Evolutionary conservation across 2,797 vertebrate species (phyloP).

Genomic region (Denticeps clupeoides): DNA sequence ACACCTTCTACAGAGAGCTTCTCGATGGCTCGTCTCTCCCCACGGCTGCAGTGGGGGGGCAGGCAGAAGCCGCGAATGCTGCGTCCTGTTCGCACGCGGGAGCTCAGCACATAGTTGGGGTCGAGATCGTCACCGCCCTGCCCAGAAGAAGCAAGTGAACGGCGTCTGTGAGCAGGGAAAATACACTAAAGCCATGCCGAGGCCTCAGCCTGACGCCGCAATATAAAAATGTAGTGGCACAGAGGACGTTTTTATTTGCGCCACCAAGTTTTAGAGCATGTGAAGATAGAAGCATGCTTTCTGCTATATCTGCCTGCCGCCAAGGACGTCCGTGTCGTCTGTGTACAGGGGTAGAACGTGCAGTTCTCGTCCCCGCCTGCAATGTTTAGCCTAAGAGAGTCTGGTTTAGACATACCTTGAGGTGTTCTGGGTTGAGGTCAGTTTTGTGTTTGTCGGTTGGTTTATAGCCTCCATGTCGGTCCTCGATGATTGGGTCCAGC

Average conservation of each 20-base stretch:
- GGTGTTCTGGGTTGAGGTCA: constrained; percentile 70
- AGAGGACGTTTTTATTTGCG: too few species aligned
- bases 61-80: constrained; percentile 90
- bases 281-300: too few species aligned
- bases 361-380: too few species aligned
- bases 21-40: constrained; percentile 84
- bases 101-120: constrained; percentile 85
- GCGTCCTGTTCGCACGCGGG: constrained; percentile 86
- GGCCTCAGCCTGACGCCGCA: too few species aligned
- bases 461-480: constrained; percentile 90
- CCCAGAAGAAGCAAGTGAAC: not conserved
- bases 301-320: too few species aligned
- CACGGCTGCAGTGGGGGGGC: constrained; percentile 89
- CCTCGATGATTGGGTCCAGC: constrained; percentile 82
- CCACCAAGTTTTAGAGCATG: too few species aligned
- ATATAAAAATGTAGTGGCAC: too few species aligned
- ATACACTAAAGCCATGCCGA: too few species aligned
- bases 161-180: not conserved
- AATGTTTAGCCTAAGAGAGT: too few species aligned
- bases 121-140: constrained; percentile 92
- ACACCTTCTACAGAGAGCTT: constrained; percentile 82
- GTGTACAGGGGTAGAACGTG: too few species aligned
- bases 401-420: constrained; percentile 64
- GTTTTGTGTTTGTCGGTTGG: constrained; percentile 93
- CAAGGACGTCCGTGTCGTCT: too few species aligned